Conservation (phyloP, 2,113 vertebrate species). For the Catharus minimus region DNA sequence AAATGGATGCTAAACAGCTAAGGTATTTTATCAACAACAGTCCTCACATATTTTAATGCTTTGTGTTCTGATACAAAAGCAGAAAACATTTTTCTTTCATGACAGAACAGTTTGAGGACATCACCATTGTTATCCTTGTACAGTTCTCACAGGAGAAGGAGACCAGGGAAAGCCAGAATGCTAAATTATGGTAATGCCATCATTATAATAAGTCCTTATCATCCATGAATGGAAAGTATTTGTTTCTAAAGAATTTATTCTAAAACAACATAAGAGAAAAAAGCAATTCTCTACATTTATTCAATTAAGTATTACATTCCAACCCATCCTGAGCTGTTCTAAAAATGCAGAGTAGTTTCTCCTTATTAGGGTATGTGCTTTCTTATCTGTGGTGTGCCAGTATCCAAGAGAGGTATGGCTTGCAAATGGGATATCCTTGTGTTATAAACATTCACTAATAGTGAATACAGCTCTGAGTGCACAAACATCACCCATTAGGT, state of each 20-base stretch:
- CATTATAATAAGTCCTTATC: slow-evolving; percentile 1
- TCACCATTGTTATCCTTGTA: neutral
- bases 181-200: neutral
- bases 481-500: neutral
- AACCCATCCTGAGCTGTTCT: slow-evolving; percentile 4
- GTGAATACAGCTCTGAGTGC: neutral
- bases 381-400: slow-evolving; percentile 31
- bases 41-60: neutral
- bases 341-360: slow-evolving; percentile 34
- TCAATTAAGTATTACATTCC: slow-evolving; percentile 59
- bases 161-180: neutral
- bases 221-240: slow-evolving; percentile 36
- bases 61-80: neutral
- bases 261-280: slow-evolving; percentile 27
- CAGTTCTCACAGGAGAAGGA: neutral
- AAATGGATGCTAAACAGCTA: neutral
- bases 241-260: slow-evolving; percentile 29
- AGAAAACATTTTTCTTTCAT: neutral
- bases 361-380: slow-evolving; percentile 61
- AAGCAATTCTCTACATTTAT: slow-evolving; percentile 43
- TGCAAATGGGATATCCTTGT: neutral
- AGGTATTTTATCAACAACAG: neutral
- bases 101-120: neutral
- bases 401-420: neutral
- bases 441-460: neutral